Conservation (phyloP, 2,797 vertebrate species). For the Acanthis flammea region DNA sequence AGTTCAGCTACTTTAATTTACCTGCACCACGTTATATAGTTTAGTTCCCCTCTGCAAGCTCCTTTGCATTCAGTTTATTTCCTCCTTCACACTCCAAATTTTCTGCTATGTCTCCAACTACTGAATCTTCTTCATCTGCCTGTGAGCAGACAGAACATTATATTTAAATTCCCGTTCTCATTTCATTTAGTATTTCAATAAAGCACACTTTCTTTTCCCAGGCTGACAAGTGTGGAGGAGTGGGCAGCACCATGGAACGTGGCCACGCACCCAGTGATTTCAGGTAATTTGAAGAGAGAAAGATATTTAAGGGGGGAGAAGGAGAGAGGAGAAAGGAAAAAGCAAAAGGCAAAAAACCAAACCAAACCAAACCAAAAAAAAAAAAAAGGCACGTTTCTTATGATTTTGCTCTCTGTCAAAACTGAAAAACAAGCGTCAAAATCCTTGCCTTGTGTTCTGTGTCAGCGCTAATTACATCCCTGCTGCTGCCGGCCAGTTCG, state of each 20-base stretch:
- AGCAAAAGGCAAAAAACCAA: neutral
- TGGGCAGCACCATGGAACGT: neutral
- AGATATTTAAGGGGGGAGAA: neutral
- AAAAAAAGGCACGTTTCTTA: neutral
- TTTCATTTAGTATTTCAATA: neutral
- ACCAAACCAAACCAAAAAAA: neutral
- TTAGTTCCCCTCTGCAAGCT: neutral
- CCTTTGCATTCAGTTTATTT: neutral
- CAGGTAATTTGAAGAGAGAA: neutral
- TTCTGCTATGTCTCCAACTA: neutral
- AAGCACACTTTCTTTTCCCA: neutral
- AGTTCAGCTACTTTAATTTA: neutral
- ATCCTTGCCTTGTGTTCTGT: neutral
- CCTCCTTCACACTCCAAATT: neutral
- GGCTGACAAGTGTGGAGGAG: neutral
- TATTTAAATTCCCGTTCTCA: neutral
- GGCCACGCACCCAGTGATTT: neutral
- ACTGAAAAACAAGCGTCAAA: neutral
- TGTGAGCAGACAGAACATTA: neutral
- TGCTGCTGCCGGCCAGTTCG: neutral
- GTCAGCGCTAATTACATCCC: neutral
- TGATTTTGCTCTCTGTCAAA: neutral
- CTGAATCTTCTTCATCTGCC: neutral
- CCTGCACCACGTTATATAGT: rapidly evolving
- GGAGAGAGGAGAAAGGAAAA: neutral